Base-by-base conservation (phyloP, 2,797 vertebrate species). In the Notolepis coatsorum region DNA sequence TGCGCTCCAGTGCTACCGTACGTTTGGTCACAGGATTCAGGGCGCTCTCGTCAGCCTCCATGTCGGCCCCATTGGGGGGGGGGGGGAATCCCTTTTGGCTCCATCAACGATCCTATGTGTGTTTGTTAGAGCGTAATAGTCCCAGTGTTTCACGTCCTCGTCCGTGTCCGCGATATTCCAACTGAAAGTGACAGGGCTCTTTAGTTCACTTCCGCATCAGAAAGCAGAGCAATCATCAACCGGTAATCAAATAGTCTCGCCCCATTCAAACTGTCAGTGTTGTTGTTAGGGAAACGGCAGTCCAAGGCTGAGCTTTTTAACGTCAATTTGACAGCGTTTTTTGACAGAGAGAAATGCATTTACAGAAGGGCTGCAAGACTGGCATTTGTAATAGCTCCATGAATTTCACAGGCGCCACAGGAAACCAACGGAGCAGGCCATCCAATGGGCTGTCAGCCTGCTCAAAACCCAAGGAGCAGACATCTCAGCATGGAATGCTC, bases 401-500 rank as follows among this genome's bases (percentile, higher is more conserved):
- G 77, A 86, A 73, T 81, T 68, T 52, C 59, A 15, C 65, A 69
- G 53, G 56, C 27, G 51, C 80, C 55, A 73, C 75, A 75, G 79
- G 75, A 79, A 73, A 73, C 42, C 71, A 70, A 76, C 35, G 67
- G 80, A 75, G 63, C 73, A 53, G 57, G 59, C 55, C 78, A 66
- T 80, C 82, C 63, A 73, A 58, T 56, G 65, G 65, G 50, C 65
- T 76, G 81, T 71, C 80, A 75, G 83, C 46, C 68, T 31, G 62
- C 76, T 79, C 77, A 65, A 61, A 49, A 66, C 59, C 73, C 69
- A 65, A 55, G 62, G 30, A 25, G 61, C 24, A 66, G 45, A 70
- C 80, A 82, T 71, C 72, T 79, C 74, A 81, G 77, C 71, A 82
- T 77, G 64, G 74, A 66, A 77, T 65, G 80, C 81, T 82, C 68